These are phyloP conservation scores for Chloroceryle aenea DNA, from an alignment of 2,113 vertebrate genomes.

Conservation along the genomic window DNA sequence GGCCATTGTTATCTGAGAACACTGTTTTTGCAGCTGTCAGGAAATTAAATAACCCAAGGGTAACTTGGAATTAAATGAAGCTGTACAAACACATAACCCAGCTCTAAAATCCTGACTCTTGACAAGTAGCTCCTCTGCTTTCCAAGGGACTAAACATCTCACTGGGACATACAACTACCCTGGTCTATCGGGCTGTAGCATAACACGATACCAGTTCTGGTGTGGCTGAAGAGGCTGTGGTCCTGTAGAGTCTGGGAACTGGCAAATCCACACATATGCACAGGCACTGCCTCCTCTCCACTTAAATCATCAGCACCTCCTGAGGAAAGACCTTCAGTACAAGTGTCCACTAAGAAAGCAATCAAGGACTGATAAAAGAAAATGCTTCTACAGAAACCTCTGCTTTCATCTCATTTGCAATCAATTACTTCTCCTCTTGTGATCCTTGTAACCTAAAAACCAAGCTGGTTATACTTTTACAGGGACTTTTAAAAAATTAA, in stretches of 20 bases:
- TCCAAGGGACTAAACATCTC: not conserved
- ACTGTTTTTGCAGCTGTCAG: conserved; percentile 69
- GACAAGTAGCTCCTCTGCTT: conserved; percentile 13
- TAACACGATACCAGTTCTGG: not conserved
- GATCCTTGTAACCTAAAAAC: not conserved
- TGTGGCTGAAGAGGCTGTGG: not conserved
- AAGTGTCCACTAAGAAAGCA: not conserved
- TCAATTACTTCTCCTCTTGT: not conserved
- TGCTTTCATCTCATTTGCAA: not conserved
- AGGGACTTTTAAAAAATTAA: not conserved
- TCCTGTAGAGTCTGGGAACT: not conserved
- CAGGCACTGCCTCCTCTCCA: not conserved
- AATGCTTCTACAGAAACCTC: not conserved
- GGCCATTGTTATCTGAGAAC: conserved; percentile 57
- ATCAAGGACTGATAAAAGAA: not conserved
- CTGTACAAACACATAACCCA: conserved; percentile 49
- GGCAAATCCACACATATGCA: not conserved
- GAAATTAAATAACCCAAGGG: conserved; percentile 67
- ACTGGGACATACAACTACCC: not conserved
- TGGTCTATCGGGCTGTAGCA: not conserved
- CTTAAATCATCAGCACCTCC: not conserved
- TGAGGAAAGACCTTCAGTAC: not conserved
- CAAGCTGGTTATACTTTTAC: not conserved
- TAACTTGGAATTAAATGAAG: conserved; percentile 61
- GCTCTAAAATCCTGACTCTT: conserved; percentile 30